Evolutionary conservation across 2,113 vertebrate genomes (phyloP).

Genomic region (Leucoraja erinaceus): DNA sequence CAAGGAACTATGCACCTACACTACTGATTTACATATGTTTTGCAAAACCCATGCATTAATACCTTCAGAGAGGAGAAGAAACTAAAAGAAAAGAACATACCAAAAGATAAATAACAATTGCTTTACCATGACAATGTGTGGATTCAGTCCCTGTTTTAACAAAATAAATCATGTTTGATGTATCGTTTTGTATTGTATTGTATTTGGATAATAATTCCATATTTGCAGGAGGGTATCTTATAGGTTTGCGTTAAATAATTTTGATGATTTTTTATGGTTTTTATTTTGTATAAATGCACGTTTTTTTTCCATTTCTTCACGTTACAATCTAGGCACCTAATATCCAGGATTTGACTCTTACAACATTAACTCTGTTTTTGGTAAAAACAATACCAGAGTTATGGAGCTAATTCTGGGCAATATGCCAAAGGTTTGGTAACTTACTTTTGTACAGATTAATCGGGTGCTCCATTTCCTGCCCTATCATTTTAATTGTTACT

Average conservation of each 20-base stretch:
- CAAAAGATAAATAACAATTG: not conserved
- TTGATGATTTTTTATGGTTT: not conserved
- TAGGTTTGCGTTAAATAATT: not conserved
- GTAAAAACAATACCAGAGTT: not conserved
- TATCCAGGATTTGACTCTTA: not conserved
- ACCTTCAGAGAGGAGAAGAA: not conserved
- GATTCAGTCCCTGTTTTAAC: not conserved
- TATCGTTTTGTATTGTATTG: too few species aligned
- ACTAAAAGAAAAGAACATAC: not conserved
- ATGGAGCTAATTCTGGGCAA: not conserved
- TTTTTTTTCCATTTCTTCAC: not conserved
- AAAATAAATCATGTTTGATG: not conserved
- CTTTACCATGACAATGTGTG: not conserved
- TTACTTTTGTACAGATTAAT: not conserved
- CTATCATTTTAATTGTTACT: not conserved
- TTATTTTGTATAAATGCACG: not conserved
- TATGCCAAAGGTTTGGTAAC: not conserved
- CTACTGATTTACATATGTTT: not conserved
- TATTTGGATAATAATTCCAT: too few species aligned
- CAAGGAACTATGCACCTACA: too few species aligned
- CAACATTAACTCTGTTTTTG: not conserved
- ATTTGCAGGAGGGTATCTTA: not conserved
- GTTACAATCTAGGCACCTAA: not conserved
- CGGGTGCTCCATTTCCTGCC: not conserved
- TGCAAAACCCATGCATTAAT: not conserved